phyloP scores from a whole-genome alignment of 2,113 vertebrate genomes.

The Micronycteris hirsuta region DNA sequence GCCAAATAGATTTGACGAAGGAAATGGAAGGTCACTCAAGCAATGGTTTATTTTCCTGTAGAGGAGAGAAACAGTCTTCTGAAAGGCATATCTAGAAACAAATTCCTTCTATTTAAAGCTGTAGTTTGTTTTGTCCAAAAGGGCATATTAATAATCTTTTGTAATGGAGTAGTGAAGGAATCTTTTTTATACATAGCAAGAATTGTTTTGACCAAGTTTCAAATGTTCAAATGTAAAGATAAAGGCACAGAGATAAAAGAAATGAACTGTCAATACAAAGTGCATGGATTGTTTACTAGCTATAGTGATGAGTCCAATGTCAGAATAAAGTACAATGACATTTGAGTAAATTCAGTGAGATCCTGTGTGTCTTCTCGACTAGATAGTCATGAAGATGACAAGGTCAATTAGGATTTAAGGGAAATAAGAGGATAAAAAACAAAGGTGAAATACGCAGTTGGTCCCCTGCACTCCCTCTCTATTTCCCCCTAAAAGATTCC shows the following conservation, averaged over 20 bases:
- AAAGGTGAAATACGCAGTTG: neutral
- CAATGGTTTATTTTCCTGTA: neutral
- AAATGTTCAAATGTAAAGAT: neutral
- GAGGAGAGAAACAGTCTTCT: neutral
- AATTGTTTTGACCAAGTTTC: neutral
- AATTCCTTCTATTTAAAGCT: neutral
- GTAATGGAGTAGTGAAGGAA: neutral
- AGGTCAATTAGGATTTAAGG: neutral
- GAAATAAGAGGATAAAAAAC: neutral
- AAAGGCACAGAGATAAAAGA: neutral
- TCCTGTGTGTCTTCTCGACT: neutral
- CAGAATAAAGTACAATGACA: neutral
- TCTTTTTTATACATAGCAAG: neutral
- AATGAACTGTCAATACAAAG: neutral
- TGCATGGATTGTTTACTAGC: neutral
- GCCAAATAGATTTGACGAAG: neutral
- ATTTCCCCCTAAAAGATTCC: neutral
- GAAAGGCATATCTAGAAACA: neutral
- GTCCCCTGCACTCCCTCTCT: neutral
- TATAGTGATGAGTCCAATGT: neutral
- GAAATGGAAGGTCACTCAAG: conserved; percentile 15
- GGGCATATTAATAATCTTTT: neutral
- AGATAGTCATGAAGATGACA: neutral
- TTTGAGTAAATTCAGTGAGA: neutral
- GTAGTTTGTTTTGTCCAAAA: neutral